A percentile compares a stretch with the other conserved stretches of the same genome.
Evolutionary conservation across 2,113 vertebrate genomes (phyloP).

Genomic region (Zingel zingel): DNA sequence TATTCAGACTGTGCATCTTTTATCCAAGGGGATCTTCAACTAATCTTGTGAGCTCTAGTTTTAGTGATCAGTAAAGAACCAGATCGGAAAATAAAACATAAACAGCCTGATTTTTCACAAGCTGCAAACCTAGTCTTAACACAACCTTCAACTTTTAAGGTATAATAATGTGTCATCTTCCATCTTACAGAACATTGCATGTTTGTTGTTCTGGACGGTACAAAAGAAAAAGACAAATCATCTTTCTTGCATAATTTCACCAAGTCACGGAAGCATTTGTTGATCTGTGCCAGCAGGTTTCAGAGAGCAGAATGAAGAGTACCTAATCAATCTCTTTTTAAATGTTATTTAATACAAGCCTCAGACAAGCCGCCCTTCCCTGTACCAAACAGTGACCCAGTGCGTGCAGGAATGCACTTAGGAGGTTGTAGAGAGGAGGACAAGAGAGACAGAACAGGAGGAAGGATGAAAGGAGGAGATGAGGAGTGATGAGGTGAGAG

Average conservation of each 20-base stretch:
- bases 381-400: slow-evolving; percentile 28
- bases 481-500: slow-evolving; percentile 59
- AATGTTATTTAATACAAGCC: slow-evolving; percentile 39
- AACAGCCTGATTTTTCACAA: background rate
- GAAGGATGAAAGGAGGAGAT: slow-evolving; percentile 50
- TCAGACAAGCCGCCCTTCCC: slow-evolving; percentile 26
- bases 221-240: slow-evolving; percentile 4
- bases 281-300: slow-evolving; percentile 23
- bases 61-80: background rate
- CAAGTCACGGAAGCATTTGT: slow-evolving; percentile 4
- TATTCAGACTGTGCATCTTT: background rate
- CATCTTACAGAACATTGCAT: background rate
- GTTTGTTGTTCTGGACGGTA: slow-evolving; percentile 7
- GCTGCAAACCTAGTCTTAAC: slow-evolving; percentile 1
- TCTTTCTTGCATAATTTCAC: slow-evolving; percentile 9
- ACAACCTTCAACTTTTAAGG: slow-evolving; percentile 10
- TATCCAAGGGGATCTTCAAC: background rate
- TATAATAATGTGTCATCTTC: background rate
- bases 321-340: slow-evolving; percentile 41
- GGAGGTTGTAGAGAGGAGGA: slow-evolving; percentile 56
- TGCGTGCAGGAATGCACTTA: slow-evolving; percentile 59
- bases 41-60: slow-evolving; percentile 2
- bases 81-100: slow-evolving; percentile 1
- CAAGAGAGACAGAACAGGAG: slow-evolving; percentile 35
- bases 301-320: background rate